Evolutionary conservation across 2,888 invertebrate genomes (phyloP), one percentile per base, ranked within the genome.

Genomic region (Cheilosia pagana): DNA sequence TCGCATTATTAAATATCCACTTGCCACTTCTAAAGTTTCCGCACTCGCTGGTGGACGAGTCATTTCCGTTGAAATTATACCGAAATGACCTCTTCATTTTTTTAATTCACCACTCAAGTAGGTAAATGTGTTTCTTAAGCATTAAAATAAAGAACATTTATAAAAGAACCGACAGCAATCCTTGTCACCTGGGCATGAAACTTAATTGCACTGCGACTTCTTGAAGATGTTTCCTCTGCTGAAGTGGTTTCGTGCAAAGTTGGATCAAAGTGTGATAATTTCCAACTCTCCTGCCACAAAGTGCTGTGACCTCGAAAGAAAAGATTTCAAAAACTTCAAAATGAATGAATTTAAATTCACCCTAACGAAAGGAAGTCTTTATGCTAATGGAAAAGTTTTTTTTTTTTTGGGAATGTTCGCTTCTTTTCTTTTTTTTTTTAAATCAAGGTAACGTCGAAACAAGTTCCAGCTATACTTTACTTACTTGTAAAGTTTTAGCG

Each of bases 321-420:
- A 28, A 70, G 21, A 65, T 72, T 78, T 60, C n/a, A 23, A 50
- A 55, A 81, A 81, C 67, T 81, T 81, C 43, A 52, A 72, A 65
- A 79, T 59, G 65, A 81, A 81, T 81, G 68, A 81, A 81, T 81
- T 75, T 75, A 68, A 81, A 62, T 65, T 81, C 57, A 81, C 81
- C 81, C 50, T 57, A 75, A 62, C 79, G 63, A 81, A 74, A 68
- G 62, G 62, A 62, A 74, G 74, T 74, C 74, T 62, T 81, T 74
- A 74, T 60, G 81, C 52, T 74, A 81, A 81, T 81, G 81, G 41
- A 81, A 74, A 74, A 81, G 68, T 81, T 81, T 81, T 23, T 23
- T 45, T 43, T 45, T 43, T 45, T 16, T 45, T 4, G 35, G 3
- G 35, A 35, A 12, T 35, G 12, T 35, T 35, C 10, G 3, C 21